These are phyloP conservation scores for Girardia tigrina DNA, from an alignment of 2,888 invertebrate genomes.

Conservation along the genomic window DNA sequence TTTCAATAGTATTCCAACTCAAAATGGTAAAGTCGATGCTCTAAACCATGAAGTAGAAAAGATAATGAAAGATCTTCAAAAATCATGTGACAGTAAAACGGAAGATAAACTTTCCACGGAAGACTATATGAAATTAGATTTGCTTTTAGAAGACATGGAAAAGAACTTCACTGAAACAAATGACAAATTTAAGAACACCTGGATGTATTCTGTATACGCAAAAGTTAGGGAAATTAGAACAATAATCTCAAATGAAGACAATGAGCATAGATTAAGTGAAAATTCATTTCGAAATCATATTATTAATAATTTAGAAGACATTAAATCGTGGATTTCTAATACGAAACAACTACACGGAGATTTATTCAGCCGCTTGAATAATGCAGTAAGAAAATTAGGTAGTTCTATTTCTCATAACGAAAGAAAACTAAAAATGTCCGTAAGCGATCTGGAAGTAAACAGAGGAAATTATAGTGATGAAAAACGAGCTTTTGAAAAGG, in stretches of 20 bases:
- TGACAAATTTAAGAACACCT: background rate
- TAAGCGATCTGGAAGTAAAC: background rate
- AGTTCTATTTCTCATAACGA: background rate
- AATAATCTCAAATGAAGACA: background rate
- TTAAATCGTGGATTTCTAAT: background rate
- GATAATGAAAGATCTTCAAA: background rate
- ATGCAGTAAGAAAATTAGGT: background rate
- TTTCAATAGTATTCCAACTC: background rate
- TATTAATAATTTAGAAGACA: background rate
- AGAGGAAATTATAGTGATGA: background rate
- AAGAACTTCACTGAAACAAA: background rate
- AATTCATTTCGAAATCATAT: background rate
- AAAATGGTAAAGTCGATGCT: background rate
- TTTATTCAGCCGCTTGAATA: background rate
- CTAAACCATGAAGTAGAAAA: background rate
- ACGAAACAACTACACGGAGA: background rate
- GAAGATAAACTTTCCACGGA: background rate
- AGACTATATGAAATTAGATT: background rate
- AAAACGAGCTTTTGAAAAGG: background rate
- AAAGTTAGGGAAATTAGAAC: background rate
- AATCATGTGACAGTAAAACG: background rate
- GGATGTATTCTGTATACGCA: background rate
- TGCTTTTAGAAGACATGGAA: conserved; percentile 15
- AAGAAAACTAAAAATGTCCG: background rate
- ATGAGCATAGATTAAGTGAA: background rate